These are phyloP conservation scores for Aegotheles bennettii DNA, from an alignment of 2,113 vertebrate genomes.

Conservation along the genomic window DNA sequence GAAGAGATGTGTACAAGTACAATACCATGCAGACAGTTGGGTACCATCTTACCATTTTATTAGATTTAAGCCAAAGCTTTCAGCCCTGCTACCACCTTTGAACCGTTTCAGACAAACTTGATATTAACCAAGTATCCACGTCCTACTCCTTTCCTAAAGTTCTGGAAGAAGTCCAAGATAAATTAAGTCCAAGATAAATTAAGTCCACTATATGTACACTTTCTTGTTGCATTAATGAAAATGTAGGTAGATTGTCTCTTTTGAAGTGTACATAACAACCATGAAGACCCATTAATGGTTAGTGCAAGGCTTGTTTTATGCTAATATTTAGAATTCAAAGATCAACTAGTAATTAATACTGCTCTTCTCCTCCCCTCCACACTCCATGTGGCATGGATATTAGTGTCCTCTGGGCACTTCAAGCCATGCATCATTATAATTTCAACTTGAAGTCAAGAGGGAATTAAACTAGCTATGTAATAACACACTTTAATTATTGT, in stretches of 20 bases:
- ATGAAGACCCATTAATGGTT: constrained; percentile 21
- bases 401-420: constrained; percentile 52
- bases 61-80: background rate
- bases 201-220: constrained; percentile 10
- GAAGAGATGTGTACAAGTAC: background rate
- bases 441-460: constrained; percentile 81
- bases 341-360: constrained; percentile 52
- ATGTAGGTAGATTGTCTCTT: constrained; percentile 12
- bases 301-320: constrained; percentile 24
- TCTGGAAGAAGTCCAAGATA: constrained; percentile 47
- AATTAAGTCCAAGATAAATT: constrained; percentile 48
- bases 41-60: background rate
- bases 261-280: constrained; percentile 25
- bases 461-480: constrained; percentile 81
- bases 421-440: constrained; percentile 79
- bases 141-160: background rate
- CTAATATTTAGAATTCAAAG: constrained; percentile 56
- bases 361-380: background rate
- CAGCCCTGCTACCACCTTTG: constrained; percentile 15
- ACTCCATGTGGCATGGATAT: constrained; percentile 19
- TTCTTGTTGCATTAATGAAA: constrained; percentile 42
- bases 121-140: background rate
- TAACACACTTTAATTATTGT: constrained; percentile 81
- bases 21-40: background rate
- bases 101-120: constrained; percentile 16